Percentiles rank a stretch among this genome's conserved stretches.
These are phyloP conservation scores for Prunella himalayana DNA, from an alignment of 2,113 vertebrate genomes.

Conservation along the genomic window DNA sequence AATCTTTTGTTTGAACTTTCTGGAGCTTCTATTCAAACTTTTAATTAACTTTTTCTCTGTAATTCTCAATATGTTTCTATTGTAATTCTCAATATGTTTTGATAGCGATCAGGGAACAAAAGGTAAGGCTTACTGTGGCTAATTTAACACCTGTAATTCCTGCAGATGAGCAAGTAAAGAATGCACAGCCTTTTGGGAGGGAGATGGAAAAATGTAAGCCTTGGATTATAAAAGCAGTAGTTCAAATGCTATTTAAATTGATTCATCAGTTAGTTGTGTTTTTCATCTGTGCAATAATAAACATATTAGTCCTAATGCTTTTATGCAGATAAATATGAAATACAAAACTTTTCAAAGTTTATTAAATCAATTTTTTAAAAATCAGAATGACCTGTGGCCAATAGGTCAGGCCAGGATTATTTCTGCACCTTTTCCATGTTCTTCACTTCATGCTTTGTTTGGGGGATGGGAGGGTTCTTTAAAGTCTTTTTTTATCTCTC, in stretches of 20 bases:
- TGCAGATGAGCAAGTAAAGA: slow-evolving; percentile 26
- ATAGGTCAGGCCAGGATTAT: background rate
- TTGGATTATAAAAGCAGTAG: background rate
- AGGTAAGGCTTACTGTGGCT: background rate
- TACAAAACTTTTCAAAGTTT: background rate
- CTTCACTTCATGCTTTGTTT: background rate
- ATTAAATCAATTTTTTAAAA: background rate
- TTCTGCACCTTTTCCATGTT: background rate
- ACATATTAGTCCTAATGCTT: background rate
- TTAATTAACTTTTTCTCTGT: slow-evolving; percentile 51
- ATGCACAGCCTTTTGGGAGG: background rate
- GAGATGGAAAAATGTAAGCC: background rate
- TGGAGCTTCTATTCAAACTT: slow-evolving; percentile 38
- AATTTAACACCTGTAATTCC: slow-evolving; percentile 63
- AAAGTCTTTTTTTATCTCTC: background rate
- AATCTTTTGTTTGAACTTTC: slow-evolving; percentile 55
- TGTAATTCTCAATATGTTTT: slow-evolving; percentile 51
- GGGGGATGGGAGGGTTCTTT: background rate
- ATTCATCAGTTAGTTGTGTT: background rate
- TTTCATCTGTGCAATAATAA: background rate
- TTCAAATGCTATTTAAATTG: background rate
- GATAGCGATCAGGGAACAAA: slow-evolving; percentile 48
- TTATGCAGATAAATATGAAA: background rate
- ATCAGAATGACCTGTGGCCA: background rate
- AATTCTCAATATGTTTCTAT: slow-evolving; percentile 47